A percentile compares a stretch with the other conserved stretches of the same genome.
phyloP scores from a whole-genome alignment of 2,888 invertebrate species.

The Allophyes oxyacanthae region DNA sequence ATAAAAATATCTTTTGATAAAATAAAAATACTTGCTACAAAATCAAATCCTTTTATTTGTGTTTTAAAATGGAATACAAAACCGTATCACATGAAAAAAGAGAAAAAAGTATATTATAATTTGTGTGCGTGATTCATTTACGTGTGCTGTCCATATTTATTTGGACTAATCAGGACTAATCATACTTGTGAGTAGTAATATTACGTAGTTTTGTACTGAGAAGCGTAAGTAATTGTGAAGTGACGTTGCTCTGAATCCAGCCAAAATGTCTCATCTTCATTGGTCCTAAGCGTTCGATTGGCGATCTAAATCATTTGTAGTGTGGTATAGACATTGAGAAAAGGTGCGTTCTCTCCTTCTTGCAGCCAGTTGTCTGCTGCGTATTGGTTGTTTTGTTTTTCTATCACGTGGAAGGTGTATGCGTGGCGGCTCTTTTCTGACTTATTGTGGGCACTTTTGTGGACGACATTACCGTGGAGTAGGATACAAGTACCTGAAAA shows the following conservation, averaged over 20 bases:
- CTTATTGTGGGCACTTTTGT: constrained; percentile 96
- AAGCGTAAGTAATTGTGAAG: too few species aligned
- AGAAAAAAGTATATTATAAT: constrained; percentile 14
- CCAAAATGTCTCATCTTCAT: constrained; percentile 2
- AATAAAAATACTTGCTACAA: not conserved
- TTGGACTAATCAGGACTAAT: too few species aligned
- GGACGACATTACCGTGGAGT: constrained; percentile 97
- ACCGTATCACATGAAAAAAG: constrained; percentile 25
- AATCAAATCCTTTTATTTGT: constrained; percentile 7
- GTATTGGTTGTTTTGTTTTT: constrained; percentile 93
- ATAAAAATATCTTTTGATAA: too few species aligned
- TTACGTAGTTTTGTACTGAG: too few species aligned
- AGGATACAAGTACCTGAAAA: constrained; percentile 94
- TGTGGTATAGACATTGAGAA: constrained; percentile 91
- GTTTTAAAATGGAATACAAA: constrained; percentile 10
- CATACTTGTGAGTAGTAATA: too few species aligned
- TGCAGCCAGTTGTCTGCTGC: constrained; percentile 96
- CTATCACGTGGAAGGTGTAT: constrained; percentile 98
- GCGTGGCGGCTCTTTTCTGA: constrained; percentile 96
- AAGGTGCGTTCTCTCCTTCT: constrained; percentile 91
- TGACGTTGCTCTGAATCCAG: too few species aligned
- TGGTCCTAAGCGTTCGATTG: not conserved
- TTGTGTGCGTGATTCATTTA: not conserved
- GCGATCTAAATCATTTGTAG: constrained; percentile 65
- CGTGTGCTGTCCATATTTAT: too few species aligned